Conservation (phyloP, 2,113 vertebrate genomes). For the Tichodroma muraria region DNA sequence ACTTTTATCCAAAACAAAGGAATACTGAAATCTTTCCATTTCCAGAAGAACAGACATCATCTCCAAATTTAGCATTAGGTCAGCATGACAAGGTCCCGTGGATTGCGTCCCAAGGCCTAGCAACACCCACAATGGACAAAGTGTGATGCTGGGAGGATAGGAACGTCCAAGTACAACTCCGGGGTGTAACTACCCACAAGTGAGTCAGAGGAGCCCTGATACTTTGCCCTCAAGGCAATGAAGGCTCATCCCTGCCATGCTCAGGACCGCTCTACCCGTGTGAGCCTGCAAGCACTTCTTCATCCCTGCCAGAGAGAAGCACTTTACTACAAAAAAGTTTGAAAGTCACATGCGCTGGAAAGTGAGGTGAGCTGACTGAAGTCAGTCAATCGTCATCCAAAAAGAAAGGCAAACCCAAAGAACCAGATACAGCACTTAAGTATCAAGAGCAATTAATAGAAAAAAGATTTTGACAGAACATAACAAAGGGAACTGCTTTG, state of each 20-base stretch:
- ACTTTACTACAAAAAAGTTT: neutral
- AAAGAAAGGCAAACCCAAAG: neutral
- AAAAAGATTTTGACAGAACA: neutral
- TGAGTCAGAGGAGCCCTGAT: neutral
- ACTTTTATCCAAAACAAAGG: neutral
- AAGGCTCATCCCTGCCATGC: neutral
- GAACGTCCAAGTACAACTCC: neutral
- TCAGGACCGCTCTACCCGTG: neutral
- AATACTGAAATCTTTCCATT: neutral
- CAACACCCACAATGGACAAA: fast-evolving
- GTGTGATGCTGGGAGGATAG: fast-evolving
- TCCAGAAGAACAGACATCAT: neutral
- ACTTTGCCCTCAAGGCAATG: neutral
- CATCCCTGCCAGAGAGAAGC: neutral
- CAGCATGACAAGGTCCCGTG: neutral
- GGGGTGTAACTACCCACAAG: neutral
- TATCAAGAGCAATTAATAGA: neutral
- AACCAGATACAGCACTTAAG: neutral
- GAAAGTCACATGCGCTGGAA: neutral
- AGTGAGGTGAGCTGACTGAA: neutral
- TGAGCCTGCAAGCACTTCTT: neutral
- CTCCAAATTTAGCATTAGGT: neutral
- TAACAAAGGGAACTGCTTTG: neutral
- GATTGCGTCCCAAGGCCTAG: neutral
- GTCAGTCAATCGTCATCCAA: neutral